phyloP scores from a whole-genome alignment of 2,113 vertebrate genomes.

The Phaethon lepturus region DNA sequence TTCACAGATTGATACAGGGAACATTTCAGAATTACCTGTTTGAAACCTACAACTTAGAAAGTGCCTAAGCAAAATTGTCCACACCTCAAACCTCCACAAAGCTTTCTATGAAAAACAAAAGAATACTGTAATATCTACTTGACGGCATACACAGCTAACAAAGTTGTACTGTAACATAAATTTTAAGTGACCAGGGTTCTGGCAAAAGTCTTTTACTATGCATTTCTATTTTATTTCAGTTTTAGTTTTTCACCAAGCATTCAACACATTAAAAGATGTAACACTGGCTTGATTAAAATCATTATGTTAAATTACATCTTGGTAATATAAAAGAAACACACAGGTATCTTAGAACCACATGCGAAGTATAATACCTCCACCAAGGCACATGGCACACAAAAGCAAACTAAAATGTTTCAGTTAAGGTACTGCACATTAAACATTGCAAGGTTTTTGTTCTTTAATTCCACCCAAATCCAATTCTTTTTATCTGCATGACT shows the following conservation, averaged over 20 bases:
- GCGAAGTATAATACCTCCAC: neutral
- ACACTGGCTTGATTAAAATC: neutral
- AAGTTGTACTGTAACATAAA: neutral
- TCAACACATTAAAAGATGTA: neutral
- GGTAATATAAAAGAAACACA: neutral
- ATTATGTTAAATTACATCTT: neutral
- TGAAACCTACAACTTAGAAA: neutral
- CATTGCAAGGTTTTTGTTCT: neutral
- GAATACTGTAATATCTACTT: neutral
- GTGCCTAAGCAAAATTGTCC: neutral
- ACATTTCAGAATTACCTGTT: neutral
- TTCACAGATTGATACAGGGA: constrained; percentile 52
- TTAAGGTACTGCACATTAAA: neutral
- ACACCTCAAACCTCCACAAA: neutral
- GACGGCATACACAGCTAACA: neutral
- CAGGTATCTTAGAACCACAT: neutral
- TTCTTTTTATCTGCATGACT: neutral
- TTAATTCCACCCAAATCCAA: neutral
- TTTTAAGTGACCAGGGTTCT: neutral
- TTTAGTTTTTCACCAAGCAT: neutral
- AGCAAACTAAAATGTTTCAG: neutral
- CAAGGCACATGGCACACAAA: neutral
- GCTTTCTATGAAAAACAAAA: neutral
- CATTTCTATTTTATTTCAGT: neutral
- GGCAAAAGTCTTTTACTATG: neutral